These are phyloP conservation scores for Drosophila takahashii DNA, from an alignment of 1,140 invertebrate species.

Conservation along the genomic window DNA sequence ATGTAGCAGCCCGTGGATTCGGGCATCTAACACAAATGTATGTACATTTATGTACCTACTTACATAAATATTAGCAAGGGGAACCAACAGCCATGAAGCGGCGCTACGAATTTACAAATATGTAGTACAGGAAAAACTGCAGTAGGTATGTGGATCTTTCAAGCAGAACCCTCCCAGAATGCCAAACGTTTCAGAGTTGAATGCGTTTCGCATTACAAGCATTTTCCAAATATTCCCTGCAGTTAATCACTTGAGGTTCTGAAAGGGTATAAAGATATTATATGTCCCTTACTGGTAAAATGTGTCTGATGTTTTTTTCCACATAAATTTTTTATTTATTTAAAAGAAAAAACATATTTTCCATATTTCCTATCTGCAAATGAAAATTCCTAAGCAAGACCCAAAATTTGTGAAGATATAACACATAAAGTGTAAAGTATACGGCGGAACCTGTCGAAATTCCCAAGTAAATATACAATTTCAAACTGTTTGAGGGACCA, in stretches of 20 bases:
- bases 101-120: slow-evolving; percentile 59
- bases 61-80: slow-evolving; percentile 41
- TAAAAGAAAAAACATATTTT: not conserved
- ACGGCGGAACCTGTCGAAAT: not conserved
- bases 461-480: not conserved
- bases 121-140: slow-evolving; percentile 14
- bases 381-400: not conserved
- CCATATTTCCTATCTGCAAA: not conserved
- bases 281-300: too few species aligned
- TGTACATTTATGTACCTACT: slow-evolving; percentile 26
- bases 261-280: too few species aligned
- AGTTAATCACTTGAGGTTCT: not conserved
- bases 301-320: too few species aligned
- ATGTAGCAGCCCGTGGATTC: slow-evolving; percentile 69
- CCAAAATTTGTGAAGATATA: not conserved
- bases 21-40: slow-evolving; percentile 34
- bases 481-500: slow-evolving; percentile 1
- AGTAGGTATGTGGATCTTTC: slow-evolving; percentile 1
- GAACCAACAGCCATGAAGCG: slow-evolving; percentile 44
- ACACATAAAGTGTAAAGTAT: not conserved
- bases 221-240: not conserved
- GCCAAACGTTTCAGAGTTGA: not conserved
- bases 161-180: slow-evolving; percentile 1
- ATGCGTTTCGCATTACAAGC: not conserved
- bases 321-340: not conserved